phyloP scores from a whole-genome alignment of 2,113 vertebrate species.

The Oreotragus oreotragus region DNA sequence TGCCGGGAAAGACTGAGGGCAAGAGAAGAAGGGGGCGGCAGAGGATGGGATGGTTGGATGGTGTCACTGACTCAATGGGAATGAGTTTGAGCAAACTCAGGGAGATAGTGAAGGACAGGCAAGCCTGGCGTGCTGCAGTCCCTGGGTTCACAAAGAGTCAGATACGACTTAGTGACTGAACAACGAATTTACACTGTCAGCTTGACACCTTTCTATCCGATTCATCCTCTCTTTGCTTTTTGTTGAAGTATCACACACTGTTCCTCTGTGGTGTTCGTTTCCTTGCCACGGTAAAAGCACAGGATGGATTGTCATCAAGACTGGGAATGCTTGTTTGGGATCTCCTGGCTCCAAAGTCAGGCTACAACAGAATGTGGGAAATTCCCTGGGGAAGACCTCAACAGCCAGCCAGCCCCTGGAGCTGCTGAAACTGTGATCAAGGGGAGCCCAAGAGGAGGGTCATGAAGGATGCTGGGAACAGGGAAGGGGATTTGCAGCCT shows the following conservation, averaged over 20 bases:
- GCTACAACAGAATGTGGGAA: neutral
- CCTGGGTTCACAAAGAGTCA: neutral
- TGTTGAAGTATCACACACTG: rapidly evolving
- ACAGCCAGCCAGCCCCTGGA: neutral
- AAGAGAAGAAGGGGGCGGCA: neutral
- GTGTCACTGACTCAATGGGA: neutral
- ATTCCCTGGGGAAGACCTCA: neutral
- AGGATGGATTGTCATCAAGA: neutral
- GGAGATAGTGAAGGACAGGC: neutral
- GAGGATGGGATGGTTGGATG: neutral
- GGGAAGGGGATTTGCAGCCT: neutral
- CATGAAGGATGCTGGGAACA: neutral
- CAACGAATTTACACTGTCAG: neutral
- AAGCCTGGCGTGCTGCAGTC: neutral
- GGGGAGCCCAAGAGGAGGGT: rapidly evolving
- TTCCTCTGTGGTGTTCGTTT: neutral
- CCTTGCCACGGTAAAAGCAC: neutral
- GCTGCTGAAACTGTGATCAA: neutral
- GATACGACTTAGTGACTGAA: neutral
- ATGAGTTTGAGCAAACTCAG: neutral
- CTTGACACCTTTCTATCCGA: neutral
- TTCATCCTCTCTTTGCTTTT: neutral
- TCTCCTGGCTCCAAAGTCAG: neutral
- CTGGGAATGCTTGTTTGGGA: neutral
- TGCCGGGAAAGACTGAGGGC: neutral